Evolutionary conservation across 2,113 vertebrate genomes (phyloP), one percentile per base, ranked within the genome.

Genomic region (Peromyscus polionotus): DNA sequence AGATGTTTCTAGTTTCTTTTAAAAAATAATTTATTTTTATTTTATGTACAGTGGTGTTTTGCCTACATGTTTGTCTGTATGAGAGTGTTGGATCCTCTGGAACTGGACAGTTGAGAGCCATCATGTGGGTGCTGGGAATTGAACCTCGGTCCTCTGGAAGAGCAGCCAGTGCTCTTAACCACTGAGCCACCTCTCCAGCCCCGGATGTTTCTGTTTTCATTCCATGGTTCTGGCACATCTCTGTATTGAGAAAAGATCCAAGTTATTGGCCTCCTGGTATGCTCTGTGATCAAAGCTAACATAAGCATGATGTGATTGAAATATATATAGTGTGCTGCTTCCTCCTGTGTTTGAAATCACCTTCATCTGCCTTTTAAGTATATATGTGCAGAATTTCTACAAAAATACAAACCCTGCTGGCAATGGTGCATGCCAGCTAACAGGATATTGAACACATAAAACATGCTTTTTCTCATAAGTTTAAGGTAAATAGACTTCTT

Each of bases 311-410:
- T 88, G 84, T 31, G 61, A 45, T 90, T 91, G 72, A 81, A 88
- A 42, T 75, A 1, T 75, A 7, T 81, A 45, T 84, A 39, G 57
- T 75, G 16, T 80, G 26, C 39, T 77, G 63, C 9, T 22, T 70
- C 48, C 73, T 90, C 19, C 14, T 92, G 45, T 59, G 67, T 81
- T 42, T 45, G 33, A 92, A 95, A 84, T 57, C 33, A 54, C 24
- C 88, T 93, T 96, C 9, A 45, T 80, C 45, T 89, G 86, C 31
- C 63, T 92, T 95, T 92, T 61, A 92, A 92, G 68, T 93, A 54
- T 1, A 59, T 9, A 7, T 87, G 9, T 19, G 73, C 33, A 61
- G 31, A 85, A 33, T 51, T 94, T 93, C 92, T 93, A 28, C 92
- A 92, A 92, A 83, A 95, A 86, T 83, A 72, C 5, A 54, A 91